phyloP scores from a whole-genome alignment of 2,113 vertebrate species.

The Cochlearius cochlearius region DNA sequence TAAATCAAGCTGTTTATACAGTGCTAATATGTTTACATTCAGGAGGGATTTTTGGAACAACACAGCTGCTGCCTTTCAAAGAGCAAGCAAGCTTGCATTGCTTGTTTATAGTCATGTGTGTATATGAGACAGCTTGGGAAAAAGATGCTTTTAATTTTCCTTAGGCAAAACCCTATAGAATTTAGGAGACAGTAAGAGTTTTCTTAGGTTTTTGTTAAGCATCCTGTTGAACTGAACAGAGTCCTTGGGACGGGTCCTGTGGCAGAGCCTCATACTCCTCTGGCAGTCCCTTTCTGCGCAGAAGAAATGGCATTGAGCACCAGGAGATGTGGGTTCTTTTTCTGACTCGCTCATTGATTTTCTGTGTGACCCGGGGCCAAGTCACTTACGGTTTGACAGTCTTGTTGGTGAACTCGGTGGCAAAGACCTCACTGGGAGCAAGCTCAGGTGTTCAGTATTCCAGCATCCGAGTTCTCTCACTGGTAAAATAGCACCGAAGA shows the following conservation, averaged over 20 bases:
- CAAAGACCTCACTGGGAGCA: slow-evolving; percentile 7
- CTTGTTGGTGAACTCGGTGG: neutral
- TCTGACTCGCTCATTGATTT: neutral
- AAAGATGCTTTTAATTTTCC: slow-evolving; percentile 44
- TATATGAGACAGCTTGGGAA: slow-evolving; percentile 13
- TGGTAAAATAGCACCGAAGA: neutral
- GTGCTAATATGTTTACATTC: slow-evolving; percentile 64
- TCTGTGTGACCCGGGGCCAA: neutral
- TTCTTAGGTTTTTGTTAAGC: neutral
- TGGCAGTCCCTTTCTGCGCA: neutral
- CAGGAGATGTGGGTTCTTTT: neutral
- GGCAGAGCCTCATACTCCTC: neutral
- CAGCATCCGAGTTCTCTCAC: neutral
- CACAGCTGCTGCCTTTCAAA: slow-evolving; percentile 61
- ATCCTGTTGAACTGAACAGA: neutral
- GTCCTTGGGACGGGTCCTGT: neutral
- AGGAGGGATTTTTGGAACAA: slow-evolving; percentile 49
- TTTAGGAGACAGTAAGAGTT: neutral
- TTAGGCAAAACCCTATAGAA: slow-evolving; percentile 16
- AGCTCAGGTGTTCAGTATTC: slow-evolving; percentile 3
- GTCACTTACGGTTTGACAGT: neutral
- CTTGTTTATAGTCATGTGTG: slow-evolving; percentile 3
- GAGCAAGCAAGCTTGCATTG: neutral
- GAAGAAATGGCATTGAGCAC: neutral
- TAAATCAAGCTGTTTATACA: slow-evolving; percentile 61